These are phyloP conservation scores for Dastarcus helophoroides DNA, from an alignment of 2,888 invertebrate genomes.

Conservation along the genomic window DNA sequence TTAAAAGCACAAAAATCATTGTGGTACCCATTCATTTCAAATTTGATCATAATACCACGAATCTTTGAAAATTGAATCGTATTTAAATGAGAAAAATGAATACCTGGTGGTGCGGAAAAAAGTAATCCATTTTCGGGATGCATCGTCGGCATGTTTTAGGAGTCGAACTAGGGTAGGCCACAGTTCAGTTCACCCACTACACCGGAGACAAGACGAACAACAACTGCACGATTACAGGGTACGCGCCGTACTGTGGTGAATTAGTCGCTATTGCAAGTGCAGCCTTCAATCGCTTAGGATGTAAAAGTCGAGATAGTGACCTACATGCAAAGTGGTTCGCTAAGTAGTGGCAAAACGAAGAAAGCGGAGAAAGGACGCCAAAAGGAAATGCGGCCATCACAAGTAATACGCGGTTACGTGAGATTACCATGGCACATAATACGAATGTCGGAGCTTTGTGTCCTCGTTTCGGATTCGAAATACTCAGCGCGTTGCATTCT, in stretches of 20 bases:
- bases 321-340: constrained; percentile 33
- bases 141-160: constrained; percentile 29
- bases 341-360: constrained; percentile 38
- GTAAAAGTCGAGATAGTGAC: constrained; percentile 40
- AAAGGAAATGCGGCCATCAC: constrained; percentile 36
- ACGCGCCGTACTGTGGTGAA: constrained; percentile 10
- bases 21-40: too few species aligned
- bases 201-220: too few species aligned
- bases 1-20: too few species aligned
- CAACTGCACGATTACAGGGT: too few species aligned
- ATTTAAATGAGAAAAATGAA: constrained; percentile 13
- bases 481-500: constrained; percentile 32
- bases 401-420: constrained; percentile 37
- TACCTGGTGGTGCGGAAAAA: constrained; percentile 33
- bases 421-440: constrained; percentile 26
- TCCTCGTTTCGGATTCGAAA: constrained; percentile 12
- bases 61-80: background rate
- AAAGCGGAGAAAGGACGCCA: constrained; percentile 38
- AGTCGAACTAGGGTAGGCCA: constrained; percentile 15
- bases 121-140: constrained; percentile 37
- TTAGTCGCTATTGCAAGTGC: constrained; percentile 26
- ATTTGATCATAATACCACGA: background rate
- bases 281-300: constrained; percentile 28
- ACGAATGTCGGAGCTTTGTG: constrained; percentile 11
- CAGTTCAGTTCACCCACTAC: constrained; percentile 18